Evolutionary conservation across 2,113 vertebrate species (phyloP), one percentile per base, ranked within the genome.

Genomic region (Caracal caracal): DNA sequence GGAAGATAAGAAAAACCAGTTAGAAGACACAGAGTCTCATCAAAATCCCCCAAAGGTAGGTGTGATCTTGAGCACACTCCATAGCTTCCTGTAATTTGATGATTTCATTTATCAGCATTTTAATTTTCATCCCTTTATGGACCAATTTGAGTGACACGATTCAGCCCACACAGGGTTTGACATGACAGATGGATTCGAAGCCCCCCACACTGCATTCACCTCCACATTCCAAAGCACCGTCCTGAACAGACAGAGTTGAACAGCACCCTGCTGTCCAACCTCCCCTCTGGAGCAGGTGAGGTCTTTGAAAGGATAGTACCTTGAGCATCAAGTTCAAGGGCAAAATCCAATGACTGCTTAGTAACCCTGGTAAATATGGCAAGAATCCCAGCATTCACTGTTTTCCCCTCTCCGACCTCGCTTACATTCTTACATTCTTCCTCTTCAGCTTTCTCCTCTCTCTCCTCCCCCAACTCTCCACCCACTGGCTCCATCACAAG

Each of bases 21-120:
- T 93, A 68, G 51, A 97, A 97, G 81, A 83, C 3, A 35, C 0
- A 3, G 66, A 70, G 3, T 87, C 79, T 93, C 43, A 28, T 93
- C 83, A 87, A 94, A 94, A 87, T 88, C 70, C 35, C 49, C 71
- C 49, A 66, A 89, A 90, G 63, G 49, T 79, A 70, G 61, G 10
- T 49, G 26, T 94, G 68, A 94, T 89, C 65, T 79, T 47, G 73
- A 96, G 75, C 65, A n/a, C 28, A 78, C 10, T 70, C 66, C 83
- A 65, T 51, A 92, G 91, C 33, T 90, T 83, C 89, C 33, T 88
- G 37, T 79, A 65, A 35, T 79, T 59, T 63, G 63, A 35, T 84
- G 43, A 16, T 22, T 56, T 96, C 63, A 10, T 81, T 93, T 94
- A 68, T 87, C 20, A 90, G 83, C 70, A 73, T 84, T 95, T 96